Evolutionary conservation across 2,113 vertebrate genomes (phyloP), one percentile per base, ranked within the genome.

Genomic region (Lamprotornis superbus): DNA sequence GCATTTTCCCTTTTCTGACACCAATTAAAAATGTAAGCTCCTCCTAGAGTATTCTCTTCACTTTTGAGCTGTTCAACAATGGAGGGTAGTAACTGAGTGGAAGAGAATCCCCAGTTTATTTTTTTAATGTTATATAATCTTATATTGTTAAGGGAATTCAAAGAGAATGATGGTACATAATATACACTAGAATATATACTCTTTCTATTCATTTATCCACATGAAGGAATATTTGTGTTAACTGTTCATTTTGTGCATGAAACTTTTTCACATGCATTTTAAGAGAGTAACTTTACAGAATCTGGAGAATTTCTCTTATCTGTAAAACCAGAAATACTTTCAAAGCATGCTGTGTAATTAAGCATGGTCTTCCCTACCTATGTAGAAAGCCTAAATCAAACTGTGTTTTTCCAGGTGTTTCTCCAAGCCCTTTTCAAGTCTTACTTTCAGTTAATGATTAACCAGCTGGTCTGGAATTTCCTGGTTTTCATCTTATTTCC

Each of bases 351-450:
- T 95, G 40, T 70, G 46, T 91, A 94, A 95, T 94, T 92, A 94
- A 93, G 55, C 73, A 81, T 37, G 18, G 35, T 46, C 24, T 89
- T 39, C 13, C 17, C 63, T 89, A 27, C 46, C 57, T 80, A 44
- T 85, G 55, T 67, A 92, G 31, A 80, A 97, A 53, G 92, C 15
- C 50, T 95, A 95, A 94, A 93, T 85, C 60, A 95, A 82, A 68
- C 35, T 49, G 40, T 31, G 50, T 30, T 94, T 95, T 65, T 90
- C 39, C 67, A 90, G 90, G 55, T 96, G 28, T 71, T 89, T 96
- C 53, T 89, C 21, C 40, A 80, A 92, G n/a, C n/a, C 15, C 7
- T 70, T 87, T 79, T 37, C 30, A 46, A 60, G 20, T 3, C 3
- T 52, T 4, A 3, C 2, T 65, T 87, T 52, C 5, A 82, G 19